Percentiles rank a stretch among this genome's conserved stretches.
phyloP scores from a whole-genome alignment of 2,888 invertebrate species.

The Synanthedon myopaeformis region DNA sequence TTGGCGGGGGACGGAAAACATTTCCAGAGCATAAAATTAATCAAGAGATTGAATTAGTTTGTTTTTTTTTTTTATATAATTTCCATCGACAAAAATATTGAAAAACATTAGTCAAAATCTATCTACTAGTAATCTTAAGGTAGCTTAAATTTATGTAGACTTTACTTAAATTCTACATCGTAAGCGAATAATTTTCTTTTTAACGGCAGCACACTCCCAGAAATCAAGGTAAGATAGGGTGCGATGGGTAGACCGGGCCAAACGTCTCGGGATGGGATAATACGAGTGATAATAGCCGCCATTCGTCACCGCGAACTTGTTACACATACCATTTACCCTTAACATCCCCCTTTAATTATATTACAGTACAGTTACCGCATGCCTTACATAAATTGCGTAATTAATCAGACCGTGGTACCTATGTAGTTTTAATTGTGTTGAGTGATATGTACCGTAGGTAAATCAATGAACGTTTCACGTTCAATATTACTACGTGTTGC shows the following conservation, averaged over 20 bases:
- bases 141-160: too few relatives aligned
- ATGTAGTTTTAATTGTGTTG: neutral
- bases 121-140: too few relatives aligned
- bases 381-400: neutral
- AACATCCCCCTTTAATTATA: constrained; percentile 30
- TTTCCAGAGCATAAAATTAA: neutral
- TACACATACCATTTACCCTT: constrained; percentile 38
- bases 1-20: constrained; percentile 1
- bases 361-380: neutral
- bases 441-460: neutral
- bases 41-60: too few relatives aligned
- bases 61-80: too few relatives aligned
- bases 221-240: constrained; percentile 28
- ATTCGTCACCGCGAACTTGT: constrained; percentile 43
- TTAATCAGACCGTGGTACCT: neutral
- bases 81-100: too few relatives aligned
- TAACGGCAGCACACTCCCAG: constrained; percentile 6
- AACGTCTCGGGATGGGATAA: constrained; percentile 36
- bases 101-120: too few relatives aligned
- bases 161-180: too few relatives aligned
- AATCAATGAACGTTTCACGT: too few relatives aligned
- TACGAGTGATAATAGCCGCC: constrained; percentile 55
- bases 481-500: too few relatives aligned
- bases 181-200: neutral
- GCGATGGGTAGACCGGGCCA: constrained; percentile 18